These are phyloP conservation scores for Tyto alba DNA, from an alignment of 2,113 vertebrate species.

Conservation along the genomic window DNA sequence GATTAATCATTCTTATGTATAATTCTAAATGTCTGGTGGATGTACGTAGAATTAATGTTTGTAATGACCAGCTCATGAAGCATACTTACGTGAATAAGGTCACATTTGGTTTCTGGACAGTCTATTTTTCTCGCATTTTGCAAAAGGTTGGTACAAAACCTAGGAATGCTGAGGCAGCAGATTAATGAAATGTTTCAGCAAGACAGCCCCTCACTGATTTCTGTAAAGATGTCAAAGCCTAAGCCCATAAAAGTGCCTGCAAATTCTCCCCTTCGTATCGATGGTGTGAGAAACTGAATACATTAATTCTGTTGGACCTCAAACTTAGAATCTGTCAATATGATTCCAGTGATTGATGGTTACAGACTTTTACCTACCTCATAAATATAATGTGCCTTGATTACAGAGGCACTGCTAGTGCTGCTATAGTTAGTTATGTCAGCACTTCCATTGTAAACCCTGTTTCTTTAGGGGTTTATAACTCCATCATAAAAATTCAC, in stretches of 20 bases:
- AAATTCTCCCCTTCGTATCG: slow-evolving; percentile 46
- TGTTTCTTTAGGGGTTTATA: slow-evolving; percentile 71
- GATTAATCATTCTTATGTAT: slow-evolving; percentile 68
- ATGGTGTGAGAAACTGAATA: slow-evolving; percentile 59
- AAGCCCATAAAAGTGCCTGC: slow-evolving; percentile 47
- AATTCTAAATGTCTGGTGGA: slow-evolving; percentile 30
- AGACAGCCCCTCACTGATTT: slow-evolving; percentile 34
- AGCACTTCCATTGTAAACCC: slow-evolving; percentile 74
- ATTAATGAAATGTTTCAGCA: slow-evolving; percentile 39
- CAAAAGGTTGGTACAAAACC: not conserved
- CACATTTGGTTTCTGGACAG: slow-evolving; percentile 16
- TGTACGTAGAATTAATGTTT: slow-evolving; percentile 11
- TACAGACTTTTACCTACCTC: slow-evolving; percentile 75
- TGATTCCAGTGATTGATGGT: slow-evolving; percentile 73
- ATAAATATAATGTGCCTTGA: slow-evolving; percentile 75
- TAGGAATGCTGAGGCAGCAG: not conserved
- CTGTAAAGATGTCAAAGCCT: slow-evolving; percentile 52
- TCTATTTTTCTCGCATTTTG: not conserved
- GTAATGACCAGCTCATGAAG: slow-evolving; percentile 2
- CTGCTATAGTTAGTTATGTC: slow-evolving; percentile 73
- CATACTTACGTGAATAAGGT: not conserved
- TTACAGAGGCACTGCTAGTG: slow-evolving; percentile 63
- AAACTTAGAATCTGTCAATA: slow-evolving; percentile 72
- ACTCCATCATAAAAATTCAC: slow-evolving; percentile 72
- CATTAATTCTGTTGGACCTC: slow-evolving; percentile 66